Conservation (phyloP, 2,113 vertebrate species). For the Prietella phreatophila region DNA sequence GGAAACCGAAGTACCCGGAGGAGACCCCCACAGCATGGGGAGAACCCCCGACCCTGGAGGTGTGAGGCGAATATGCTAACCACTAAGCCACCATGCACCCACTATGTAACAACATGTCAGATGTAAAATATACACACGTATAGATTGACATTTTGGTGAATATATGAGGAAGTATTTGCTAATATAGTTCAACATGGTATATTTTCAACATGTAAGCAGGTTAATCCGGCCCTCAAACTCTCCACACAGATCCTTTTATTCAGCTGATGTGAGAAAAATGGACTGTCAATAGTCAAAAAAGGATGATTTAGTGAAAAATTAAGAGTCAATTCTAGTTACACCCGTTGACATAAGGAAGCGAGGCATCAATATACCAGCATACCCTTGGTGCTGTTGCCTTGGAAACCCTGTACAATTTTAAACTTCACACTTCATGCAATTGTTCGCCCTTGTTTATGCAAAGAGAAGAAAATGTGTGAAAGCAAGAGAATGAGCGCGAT, state of each 20-base stretch:
- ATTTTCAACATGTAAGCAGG: not conserved
- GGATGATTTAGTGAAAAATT: not conserved
- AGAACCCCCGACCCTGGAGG: too few species aligned
- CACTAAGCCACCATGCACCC: too few species aligned
- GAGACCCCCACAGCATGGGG: too few species aligned
- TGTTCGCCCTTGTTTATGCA: conserved; percentile 29
- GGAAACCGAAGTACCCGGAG: too few species aligned
- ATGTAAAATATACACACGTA: not conserved
- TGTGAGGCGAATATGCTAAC: too few species aligned
- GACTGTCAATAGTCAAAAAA: not conserved
- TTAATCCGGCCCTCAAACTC: not conserved
- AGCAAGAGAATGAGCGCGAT: conserved; percentile 10
- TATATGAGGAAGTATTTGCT: not conserved
- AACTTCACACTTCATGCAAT: conserved; percentile 25
- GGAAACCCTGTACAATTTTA: conserved; percentile 33
- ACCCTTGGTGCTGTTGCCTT: conserved; percentile 31
- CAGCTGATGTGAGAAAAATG: not conserved
- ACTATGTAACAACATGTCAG: not conserved
- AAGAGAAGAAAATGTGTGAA: not conserved
- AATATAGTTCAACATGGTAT: not conserved
- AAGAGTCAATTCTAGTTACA: not conserved
- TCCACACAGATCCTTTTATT: not conserved
- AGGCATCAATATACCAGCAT: not conserved
- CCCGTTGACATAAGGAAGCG: not conserved
- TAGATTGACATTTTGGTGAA: not conserved